A percentile compares a stretch with the other conserved stretches of the same genome.
Evolutionary conservation across 2,888 invertebrate genomes (phyloP).

Genomic region (Mamestra brassicae): DNA sequence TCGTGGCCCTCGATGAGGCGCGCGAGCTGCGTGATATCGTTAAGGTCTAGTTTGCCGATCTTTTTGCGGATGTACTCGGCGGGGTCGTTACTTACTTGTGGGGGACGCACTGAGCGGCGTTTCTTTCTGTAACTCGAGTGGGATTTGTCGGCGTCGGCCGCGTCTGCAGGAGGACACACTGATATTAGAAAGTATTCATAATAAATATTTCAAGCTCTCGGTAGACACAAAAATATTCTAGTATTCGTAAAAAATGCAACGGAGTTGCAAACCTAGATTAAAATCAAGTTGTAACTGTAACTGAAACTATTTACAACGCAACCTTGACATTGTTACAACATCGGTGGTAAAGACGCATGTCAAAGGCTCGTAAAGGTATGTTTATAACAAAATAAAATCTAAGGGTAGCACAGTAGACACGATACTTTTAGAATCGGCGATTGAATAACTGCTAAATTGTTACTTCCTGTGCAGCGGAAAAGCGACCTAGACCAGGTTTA

Average conservation of each 20-base stretch:
- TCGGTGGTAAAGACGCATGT: slow-evolving; percentile 6
- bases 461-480: background rate
- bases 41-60: slow-evolving; percentile 84
- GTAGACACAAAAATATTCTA: background rate
- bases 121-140: slow-evolving; percentile 85
- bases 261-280: background rate
- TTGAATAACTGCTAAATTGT: background rate
- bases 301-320: slow-evolving; percentile 2
- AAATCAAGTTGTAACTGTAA: background rate
- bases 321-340: slow-evolving; percentile 21
- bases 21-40: slow-evolving; percentile 83
- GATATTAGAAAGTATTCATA: slow-evolving; percentile 6
- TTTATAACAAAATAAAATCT: background rate
- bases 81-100: slow-evolving; percentile 87
- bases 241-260: background rate
- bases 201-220: background rate
- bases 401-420: background rate
- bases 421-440: background rate
- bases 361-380: background rate
- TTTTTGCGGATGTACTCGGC: slow-evolving; percentile 84
- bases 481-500: background rate
- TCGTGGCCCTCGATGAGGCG: slow-evolving; percentile 85
- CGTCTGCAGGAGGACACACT: slow-evolving; percentile 69
- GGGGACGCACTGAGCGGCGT: slow-evolving; percentile 79
- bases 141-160: slow-evolving; percentile 83